A percentile compares a stretch with the other conserved stretches of the same genome.
phyloP scores from a whole-genome alignment of 2,113 vertebrate genomes.

The Tragelaphus buxtoni region DNA sequence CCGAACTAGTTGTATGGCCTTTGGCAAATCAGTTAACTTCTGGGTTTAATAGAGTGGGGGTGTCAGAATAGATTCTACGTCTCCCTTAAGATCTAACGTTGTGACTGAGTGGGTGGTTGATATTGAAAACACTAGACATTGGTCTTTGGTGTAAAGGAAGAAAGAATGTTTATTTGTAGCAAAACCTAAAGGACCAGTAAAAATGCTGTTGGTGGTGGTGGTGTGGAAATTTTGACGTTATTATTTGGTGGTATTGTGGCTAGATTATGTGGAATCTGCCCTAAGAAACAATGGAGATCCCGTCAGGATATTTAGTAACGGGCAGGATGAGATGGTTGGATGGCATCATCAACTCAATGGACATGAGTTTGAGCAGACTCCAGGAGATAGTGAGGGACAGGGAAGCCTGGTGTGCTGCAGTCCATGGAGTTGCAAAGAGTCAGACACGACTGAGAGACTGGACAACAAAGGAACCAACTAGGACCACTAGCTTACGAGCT shows the following conservation, averaged over 20 bases:
- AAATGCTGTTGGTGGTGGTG: not conserved
- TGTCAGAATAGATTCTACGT: not conserved
- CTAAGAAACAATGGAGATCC: not conserved
- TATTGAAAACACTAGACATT: not conserved
- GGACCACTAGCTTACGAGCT: not conserved
- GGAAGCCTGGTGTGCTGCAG: not conserved
- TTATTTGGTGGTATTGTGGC: too few relatives aligned
- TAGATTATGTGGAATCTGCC: not conserved
- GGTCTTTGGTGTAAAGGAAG: not conserved
- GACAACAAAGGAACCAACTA: fast-evolving
- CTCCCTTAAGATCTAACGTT: not conserved
- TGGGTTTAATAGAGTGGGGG: not conserved
- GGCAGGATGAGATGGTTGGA: not conserved
- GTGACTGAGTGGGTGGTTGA: not conserved
- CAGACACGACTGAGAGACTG: not conserved
- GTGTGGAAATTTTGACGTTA: not conserved
- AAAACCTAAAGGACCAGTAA: not conserved
- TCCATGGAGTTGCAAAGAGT: not conserved
- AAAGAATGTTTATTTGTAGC: not conserved
- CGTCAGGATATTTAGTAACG: not conserved
- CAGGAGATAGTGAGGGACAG: not conserved
- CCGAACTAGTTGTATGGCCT: not conserved
- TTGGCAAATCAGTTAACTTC: not conserved
- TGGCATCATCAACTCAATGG: not conserved
- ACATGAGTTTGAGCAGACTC: not conserved